These are phyloP conservation scores for Ericerus pela DNA, from an alignment of 1,140 invertebrate genomes.

Conservation along the genomic window DNA sequence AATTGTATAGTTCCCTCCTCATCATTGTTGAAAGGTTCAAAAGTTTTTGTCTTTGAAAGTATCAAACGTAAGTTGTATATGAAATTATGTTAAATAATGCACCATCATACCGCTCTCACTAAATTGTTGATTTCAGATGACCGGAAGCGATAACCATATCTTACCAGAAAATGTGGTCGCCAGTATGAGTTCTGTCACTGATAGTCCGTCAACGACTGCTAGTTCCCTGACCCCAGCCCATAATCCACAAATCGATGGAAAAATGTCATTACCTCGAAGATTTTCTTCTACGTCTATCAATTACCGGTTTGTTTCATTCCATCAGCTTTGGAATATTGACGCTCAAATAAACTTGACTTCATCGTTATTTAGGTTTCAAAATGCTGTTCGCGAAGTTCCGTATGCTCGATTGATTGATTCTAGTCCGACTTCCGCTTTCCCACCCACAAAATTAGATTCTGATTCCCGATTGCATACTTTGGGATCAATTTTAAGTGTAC, in stretches of 20 bases:
- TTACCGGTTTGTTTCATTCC: constrained; percentile 15
- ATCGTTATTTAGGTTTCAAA: not conserved
- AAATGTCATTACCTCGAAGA: constrained; percentile 30
- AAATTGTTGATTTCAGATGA: too few species aligned
- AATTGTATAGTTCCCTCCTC: too few species aligned
- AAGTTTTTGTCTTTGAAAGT: too few species aligned
- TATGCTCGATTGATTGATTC: constrained; percentile 59
- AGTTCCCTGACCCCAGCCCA: constrained; percentile 13
- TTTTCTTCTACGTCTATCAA: constrained; percentile 44
- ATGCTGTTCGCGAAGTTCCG: constrained; percentile 44
- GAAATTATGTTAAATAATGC: too few species aligned
- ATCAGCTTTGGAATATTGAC: not conserved
- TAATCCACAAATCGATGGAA: constrained; percentile 17
- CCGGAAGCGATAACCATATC: not conserved
- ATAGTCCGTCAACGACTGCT: constrained; percentile 1
- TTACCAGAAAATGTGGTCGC: not conserved
- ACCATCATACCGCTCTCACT: too few species aligned
- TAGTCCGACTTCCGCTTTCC: constrained; percentile 36
- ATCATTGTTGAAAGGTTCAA: too few species aligned
- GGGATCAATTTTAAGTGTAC: constrained; percentile 41
- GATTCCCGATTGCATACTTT: constrained; percentile 47
- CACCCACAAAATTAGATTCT: constrained; percentile 47
- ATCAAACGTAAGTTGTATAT: too few species aligned
- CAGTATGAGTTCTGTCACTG: not conserved
- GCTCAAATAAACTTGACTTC: not conserved